Evolutionary conservation across 2,113 vertebrate species (phyloP), one percentile per base, ranked within the genome.

Genomic region (Rynchops niger): DNA sequence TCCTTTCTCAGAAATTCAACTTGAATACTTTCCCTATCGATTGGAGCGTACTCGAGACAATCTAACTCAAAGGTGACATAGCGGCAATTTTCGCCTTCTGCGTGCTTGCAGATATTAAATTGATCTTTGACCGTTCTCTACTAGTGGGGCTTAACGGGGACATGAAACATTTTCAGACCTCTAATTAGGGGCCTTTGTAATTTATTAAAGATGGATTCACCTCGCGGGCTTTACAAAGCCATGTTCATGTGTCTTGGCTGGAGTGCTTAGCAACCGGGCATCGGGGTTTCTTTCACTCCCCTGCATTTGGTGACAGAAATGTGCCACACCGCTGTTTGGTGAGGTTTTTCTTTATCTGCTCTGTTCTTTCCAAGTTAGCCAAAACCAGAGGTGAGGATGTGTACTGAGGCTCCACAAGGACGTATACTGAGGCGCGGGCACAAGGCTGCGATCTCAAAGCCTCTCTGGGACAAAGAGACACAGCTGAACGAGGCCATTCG

Each of bases 301-400:
- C n/a, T 80, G 61, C 5, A 0, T 38, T 47, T n/a, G 65, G 30
- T 52, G 65, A 11, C 52, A 66, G 30, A 6, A 12, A 3, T 4
- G 2, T 42, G 30, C 0, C 11, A 3, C 40, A 22, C 29, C 18
- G 3, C 9, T 52, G 38, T 5, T 12, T 2, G 25, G 12, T 3
- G 30, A 8, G 5, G 25, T 40, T 5, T 19, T 59, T 5, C 5
- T 45, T 32, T 0, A 42, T 22, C 56, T 72, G 18, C 17, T 20
- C 3, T 49, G 65, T 17, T 34, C 10, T 83, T 59, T 22, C 29
- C 29, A 4, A 1, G 6, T n/a, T 25, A 40, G 16, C 9, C 53
- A 53, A 23, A 32, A 40, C 40, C 26, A 5, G 18, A 59, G 38
- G 69, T 34, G 40, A 21, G 2, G 4, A 0, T 7, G 1, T 0